Evolutionary conservation across 1,140 invertebrate genomes (phyloP).

Genomic region (Octopus sinensis): DNA sequence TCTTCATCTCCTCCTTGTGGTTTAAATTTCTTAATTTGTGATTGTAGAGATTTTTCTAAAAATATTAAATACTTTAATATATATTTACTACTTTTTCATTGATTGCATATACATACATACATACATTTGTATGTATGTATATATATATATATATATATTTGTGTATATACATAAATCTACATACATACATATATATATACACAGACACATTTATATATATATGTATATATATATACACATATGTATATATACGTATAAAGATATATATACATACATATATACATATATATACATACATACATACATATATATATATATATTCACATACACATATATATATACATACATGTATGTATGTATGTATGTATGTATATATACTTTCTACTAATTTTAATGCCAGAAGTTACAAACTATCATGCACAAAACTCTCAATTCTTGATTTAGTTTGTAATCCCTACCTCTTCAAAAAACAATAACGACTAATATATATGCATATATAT

Average conservation of each 20-base stretch:
- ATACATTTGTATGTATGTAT: background rate
- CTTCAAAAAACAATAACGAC: no score
- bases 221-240: slow-evolving; percentile 1
- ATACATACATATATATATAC: background rate
- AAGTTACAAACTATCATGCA: no score
- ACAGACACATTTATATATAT: background rate
- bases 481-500: no score
- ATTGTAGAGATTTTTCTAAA: background rate
- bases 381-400: background rate
- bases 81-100: background rate
- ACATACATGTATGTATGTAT: background rate
- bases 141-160: background rate
- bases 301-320: background rate
- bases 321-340: background rate
- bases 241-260: no score
- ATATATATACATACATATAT: no score
- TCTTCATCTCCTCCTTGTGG: background rate
- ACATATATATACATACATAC: background rate
- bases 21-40: background rate
- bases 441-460: no score
- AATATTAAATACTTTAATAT: background rate
- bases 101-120: background rate
- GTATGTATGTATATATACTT: background rate
- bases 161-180: background rate
- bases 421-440: no score